Evolutionary conservation across 2,113 vertebrate genomes (phyloP).

Genomic region (Brachyistius frenatus): DNA sequence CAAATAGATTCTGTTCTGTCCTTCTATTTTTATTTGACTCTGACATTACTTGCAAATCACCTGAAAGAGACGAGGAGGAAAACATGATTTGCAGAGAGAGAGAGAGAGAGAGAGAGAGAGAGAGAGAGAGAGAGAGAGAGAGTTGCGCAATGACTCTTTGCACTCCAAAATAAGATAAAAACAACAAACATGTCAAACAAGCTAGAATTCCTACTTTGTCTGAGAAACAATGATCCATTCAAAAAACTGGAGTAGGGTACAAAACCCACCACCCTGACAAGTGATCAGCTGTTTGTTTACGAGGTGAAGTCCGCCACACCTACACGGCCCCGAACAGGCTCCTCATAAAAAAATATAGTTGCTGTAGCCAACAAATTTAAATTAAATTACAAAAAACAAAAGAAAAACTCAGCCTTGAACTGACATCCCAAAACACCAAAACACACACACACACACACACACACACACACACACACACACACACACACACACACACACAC

Average conservation of each 20-base stretch:
- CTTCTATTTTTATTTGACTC: too few species aligned
- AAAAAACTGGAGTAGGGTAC: neutral
- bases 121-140: neutral
- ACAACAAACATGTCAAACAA: neutral
- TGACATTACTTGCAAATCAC: too few species aligned
- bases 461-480: too few species aligned
- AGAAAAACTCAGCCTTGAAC: too few species aligned
- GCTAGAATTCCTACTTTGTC: neutral
- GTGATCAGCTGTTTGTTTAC: neutral
- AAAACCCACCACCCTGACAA: neutral
- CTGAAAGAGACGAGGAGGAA: neutral
- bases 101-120: neutral
- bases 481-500: too few species aligned
- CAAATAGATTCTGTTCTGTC: too few species aligned
- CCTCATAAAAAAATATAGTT: neutral
- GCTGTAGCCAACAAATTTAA: too few species aligned
- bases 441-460: too few species aligned
- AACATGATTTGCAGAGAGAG: neutral
- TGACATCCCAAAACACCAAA: too few species aligned
- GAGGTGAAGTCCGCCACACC: neutral
- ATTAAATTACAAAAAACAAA: too few species aligned
- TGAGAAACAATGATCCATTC: neutral
- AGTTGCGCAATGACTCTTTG: neutral
- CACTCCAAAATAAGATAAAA: neutral
- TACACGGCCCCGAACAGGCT: neutral